These are phyloP conservation scores for Oegoconia quadripuncta DNA, from an alignment of 2,888 invertebrate genomes.

Conservation along the genomic window DNA sequence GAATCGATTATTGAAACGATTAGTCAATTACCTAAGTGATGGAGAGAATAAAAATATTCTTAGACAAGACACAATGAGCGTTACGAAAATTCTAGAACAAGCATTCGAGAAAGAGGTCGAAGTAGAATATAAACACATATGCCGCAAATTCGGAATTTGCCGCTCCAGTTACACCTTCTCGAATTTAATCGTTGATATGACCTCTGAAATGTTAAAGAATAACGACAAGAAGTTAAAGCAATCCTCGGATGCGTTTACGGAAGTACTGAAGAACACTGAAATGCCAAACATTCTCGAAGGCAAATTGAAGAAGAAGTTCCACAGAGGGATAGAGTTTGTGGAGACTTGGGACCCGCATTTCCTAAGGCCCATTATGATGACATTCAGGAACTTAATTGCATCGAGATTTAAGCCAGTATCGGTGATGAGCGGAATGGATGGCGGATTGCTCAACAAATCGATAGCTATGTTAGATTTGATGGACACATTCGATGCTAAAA, in stretches of 20 bases:
- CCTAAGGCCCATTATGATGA: slow-evolving; percentile 19
- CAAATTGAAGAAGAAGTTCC: slow-evolving; percentile 19
- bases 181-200: slow-evolving; percentile 27
- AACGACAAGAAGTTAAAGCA: slow-evolving; percentile 31
- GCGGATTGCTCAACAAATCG: slow-evolving; percentile 26
- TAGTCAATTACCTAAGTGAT: slow-evolving; percentile 32
- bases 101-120: slow-evolving; percentile 31
- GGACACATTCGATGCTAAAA: slow-evolving; percentile 26
- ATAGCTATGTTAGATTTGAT: slow-evolving; percentile 36
- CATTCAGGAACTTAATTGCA: slow-evolving; percentile 27
- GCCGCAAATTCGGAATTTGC: slow-evolving; percentile 40
- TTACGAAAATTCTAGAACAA: slow-evolving; percentile 22
- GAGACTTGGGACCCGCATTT: slow-evolving; percentile 14
- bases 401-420: slow-evolving; percentile 33
- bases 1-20: slow-evolving; percentile 32
- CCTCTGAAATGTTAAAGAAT: slow-evolving; percentile 24
- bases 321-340: slow-evolving; percentile 9
- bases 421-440: slow-evolving; percentile 10
- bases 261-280: slow-evolving; percentile 30
- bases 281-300: slow-evolving; percentile 20
- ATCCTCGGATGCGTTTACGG: slow-evolving; percentile 32
- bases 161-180: slow-evolving; percentile 27
- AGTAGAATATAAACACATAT: slow-evolving; percentile 33
- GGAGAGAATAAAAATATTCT: slow-evolving; percentile 21
- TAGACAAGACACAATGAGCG: slow-evolving; percentile 13